Conservation (phyloP, 2,113 vertebrate species). For the Sclerurus mexicanus region DNA sequence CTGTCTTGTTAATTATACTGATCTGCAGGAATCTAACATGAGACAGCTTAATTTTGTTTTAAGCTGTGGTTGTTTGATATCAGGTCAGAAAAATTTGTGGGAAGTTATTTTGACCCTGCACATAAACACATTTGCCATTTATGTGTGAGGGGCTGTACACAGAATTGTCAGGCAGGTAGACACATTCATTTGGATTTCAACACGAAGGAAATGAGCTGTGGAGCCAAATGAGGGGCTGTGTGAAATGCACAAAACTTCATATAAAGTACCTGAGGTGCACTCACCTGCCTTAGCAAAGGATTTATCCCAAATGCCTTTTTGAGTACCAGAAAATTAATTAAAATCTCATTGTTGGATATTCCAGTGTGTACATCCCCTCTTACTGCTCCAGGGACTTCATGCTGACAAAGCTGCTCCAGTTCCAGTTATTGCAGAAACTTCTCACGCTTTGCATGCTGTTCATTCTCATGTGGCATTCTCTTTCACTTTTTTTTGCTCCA, state of each 20-base stretch:
- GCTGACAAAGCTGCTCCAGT: slow-evolving; percentile 52
- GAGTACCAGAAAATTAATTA: neutral
- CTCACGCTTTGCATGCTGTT: slow-evolving; percentile 57
- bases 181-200: neutral
- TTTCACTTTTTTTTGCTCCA: slow-evolving; percentile 59
- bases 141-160: neutral
- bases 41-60: neutral
- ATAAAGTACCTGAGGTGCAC: neutral
- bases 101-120: neutral
- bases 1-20: neutral
- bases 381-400: neutral
- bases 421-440: slow-evolving; percentile 61
- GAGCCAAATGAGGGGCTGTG: neutral
- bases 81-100: neutral
- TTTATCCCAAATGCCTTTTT: neutral
- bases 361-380: neutral
- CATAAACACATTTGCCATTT: neutral
- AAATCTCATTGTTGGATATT: neutral
- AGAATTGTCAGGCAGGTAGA: neutral
- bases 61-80: neutral
- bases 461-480: slow-evolving; percentile 63
- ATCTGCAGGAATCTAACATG: neutral
- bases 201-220: neutral
- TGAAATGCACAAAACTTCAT: neutral
- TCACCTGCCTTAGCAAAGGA: neutral